Evolutionary conservation across 92 coral and sea anemone species (phyloP).

Genomic region (Meandrina meandrites): DNA sequence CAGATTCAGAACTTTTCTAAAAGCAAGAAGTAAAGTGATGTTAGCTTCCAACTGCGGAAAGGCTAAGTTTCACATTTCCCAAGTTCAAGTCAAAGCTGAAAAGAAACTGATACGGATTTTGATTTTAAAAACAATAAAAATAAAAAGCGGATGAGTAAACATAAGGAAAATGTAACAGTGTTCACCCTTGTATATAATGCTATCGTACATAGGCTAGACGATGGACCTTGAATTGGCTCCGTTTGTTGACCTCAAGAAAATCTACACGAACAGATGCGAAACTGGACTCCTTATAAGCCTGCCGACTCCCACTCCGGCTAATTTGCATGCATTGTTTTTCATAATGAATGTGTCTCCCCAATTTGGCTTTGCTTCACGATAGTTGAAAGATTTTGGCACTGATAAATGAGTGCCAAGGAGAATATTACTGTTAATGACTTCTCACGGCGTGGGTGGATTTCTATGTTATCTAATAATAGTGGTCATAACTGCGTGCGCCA

Average conservation of each 20-base stretch:
- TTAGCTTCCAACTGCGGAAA: background rate
- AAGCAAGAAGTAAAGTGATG: background rate
- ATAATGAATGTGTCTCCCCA: slow-evolving; percentile 29
- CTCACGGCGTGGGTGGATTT: slow-evolving; percentile 26
- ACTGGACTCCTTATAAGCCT: background rate
- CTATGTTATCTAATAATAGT: background rate
- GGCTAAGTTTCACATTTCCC: too few species aligned
- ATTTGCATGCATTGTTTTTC: slow-evolving; percentile 42
- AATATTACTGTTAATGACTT: slow-evolving; percentile 33
- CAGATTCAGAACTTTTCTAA: slow-evolving; percentile 2
- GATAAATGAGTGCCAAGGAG: slow-evolving; percentile 10
- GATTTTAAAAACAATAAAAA: background rate
- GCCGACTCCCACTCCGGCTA: slow-evolving; percentile 25
- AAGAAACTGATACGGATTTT: background rate
- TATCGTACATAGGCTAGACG: slow-evolving; percentile 11
- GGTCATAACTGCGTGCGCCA: slow-evolving; percentile 15
- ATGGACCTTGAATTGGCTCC: background rate
- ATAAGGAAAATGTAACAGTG: background rate
- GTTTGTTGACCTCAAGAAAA: background rate
- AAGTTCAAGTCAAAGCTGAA: background rate
- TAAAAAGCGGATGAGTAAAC: background rate
- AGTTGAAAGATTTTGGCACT: slow-evolving; percentile 30
- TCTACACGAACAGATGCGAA: slow-evolving; percentile 11
- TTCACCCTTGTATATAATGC: background rate
- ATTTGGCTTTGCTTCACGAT: slow-evolving; percentile 28